phyloP scores from a whole-genome alignment of 2,113 vertebrate genomes.

The Ciconia boyciana region DNA sequence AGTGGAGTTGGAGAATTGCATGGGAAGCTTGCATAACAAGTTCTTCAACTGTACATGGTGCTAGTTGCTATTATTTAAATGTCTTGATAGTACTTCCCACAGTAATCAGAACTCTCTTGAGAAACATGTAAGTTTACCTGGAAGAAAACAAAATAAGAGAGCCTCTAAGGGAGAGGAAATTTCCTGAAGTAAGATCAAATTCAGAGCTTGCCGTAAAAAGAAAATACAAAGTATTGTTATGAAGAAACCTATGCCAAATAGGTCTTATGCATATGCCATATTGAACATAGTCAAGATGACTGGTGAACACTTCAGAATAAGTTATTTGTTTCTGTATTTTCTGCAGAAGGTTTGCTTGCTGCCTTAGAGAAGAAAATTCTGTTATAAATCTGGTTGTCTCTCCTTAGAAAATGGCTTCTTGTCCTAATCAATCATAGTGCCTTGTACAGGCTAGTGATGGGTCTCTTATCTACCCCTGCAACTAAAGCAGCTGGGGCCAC shows the following conservation, averaged over 20 bases:
- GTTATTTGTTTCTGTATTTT: neutral
- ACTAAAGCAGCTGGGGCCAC: conserved; percentile 74
- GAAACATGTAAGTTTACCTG: neutral
- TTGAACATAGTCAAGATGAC: neutral
- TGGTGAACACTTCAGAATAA: neutral
- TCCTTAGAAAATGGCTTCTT: conserved; percentile 59
- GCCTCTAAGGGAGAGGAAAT: neutral
- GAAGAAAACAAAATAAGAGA: neutral
- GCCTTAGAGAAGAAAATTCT: neutral
- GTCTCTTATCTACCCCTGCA: conserved; percentile 42
- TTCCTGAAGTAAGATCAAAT: neutral
- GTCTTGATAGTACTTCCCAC: neutral
- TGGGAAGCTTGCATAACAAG: neutral
- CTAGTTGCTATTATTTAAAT: neutral
- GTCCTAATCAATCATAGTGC: conserved; percentile 70
- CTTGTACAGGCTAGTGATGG: neutral
- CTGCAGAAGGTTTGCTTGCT: neutral
- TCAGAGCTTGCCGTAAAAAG: neutral
- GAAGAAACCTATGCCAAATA: neutral
- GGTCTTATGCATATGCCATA: neutral
- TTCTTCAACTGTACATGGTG: neutral
- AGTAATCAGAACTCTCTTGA: neutral
- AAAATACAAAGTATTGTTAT: neutral
- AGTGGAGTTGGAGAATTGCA: neutral
- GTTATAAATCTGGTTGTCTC: neutral